Evolutionary conservation across 2,888 invertebrate species (phyloP).

Genomic region (Perizoma flavofasciatum): DNA sequence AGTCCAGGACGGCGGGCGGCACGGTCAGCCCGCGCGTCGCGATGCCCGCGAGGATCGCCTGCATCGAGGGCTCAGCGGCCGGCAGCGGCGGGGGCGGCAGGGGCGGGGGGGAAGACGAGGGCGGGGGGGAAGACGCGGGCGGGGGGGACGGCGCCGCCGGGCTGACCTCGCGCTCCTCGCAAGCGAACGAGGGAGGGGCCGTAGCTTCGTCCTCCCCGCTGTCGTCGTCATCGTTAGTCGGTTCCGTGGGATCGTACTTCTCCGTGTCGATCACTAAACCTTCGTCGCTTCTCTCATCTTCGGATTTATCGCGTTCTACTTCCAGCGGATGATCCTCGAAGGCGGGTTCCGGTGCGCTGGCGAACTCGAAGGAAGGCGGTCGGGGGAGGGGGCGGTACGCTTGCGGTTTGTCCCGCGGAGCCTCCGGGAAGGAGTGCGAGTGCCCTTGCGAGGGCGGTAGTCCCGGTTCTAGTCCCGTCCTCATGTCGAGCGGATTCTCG

Average conservation of each 20-base stretch:
- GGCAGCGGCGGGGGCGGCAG: slow-evolving; percentile 22
- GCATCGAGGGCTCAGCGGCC: slow-evolving; percentile 37
- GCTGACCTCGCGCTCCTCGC: slow-evolving; percentile 14
- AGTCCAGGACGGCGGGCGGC: slow-evolving; percentile 58
- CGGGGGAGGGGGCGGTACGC: slow-evolving; percentile 57
- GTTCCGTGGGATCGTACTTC: slow-evolving; percentile 83
- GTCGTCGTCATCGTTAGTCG: slow-evolving; percentile 69
- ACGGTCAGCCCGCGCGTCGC: slow-evolving; percentile 51
- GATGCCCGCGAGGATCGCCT: slow-evolving; percentile 51
- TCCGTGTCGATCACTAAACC: slow-evolving; percentile 85
- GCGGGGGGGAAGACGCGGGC: slow-evolving; percentile 12
- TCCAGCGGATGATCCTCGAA: background rate
- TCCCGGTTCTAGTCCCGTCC: slow-evolving; percentile 51
- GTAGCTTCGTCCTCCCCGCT: slow-evolving; percentile 48
- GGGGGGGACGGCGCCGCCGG: slow-evolving; percentile 11
- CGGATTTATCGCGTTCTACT: slow-evolving; percentile 38
- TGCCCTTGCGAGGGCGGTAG: slow-evolving; percentile 38
- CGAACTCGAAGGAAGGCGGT: slow-evolving; percentile 66
- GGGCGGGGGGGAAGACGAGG: slow-evolving; percentile 14
- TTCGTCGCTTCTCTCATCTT: slow-evolving; percentile 82
- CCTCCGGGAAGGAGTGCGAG: slow-evolving; percentile 13
- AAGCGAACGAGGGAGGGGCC: slow-evolving; percentile 17
- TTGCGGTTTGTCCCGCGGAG: slow-evolving; percentile 29
- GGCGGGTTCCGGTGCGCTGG: slow-evolving; percentile 49
- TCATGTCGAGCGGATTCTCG: slow-evolving; percentile 69